These are phyloP conservation scores for Hyppa rectilinea DNA, from an alignment of 2,888 invertebrate genomes.

Conservation along the genomic window DNA sequence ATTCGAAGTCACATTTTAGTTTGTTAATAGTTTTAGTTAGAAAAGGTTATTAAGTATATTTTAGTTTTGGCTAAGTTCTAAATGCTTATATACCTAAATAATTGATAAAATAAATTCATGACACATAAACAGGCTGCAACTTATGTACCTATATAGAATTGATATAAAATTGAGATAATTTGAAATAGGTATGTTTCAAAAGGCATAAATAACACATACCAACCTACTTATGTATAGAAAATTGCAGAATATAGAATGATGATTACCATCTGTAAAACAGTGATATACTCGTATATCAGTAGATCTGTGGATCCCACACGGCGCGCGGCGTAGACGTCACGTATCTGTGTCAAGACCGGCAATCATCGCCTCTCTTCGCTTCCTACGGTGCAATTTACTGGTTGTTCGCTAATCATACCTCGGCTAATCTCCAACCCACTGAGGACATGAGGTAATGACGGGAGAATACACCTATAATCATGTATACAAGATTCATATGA, in stretches of 20 bases:
- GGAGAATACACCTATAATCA: slow-evolving; percentile 14
- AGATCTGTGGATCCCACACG: slow-evolving; percentile 47
- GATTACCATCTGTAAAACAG: slow-evolving; percentile 3
- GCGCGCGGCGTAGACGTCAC: slow-evolving; percentile 55
- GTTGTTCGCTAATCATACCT: slow-evolving; percentile 50
- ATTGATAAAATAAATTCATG: no score
- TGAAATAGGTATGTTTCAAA: neutral
- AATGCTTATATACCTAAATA: no score
- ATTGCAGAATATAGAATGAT: neutral
- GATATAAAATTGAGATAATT: neutral
- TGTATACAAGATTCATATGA: neutral
- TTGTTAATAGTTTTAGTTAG: no score
- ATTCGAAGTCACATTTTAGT: no score
- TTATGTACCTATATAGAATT: neutral
- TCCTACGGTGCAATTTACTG: slow-evolving; percentile 64
- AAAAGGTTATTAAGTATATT: no score
- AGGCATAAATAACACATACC: no score
- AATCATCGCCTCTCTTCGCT: slow-evolving; percentile 66
- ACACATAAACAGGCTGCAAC: no score
- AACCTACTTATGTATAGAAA: neutral
- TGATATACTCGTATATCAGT: slow-evolving; percentile 9
- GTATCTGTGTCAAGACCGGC: slow-evolving; percentile 72
- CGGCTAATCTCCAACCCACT: slow-evolving; percentile 57
- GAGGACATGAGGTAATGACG: slow-evolving; percentile 38
- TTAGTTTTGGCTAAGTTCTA: no score